These are phyloP conservation scores for Paracyclopina nana DNA, from an alignment of 1,140 invertebrate species.

Conservation along the genomic window DNA sequence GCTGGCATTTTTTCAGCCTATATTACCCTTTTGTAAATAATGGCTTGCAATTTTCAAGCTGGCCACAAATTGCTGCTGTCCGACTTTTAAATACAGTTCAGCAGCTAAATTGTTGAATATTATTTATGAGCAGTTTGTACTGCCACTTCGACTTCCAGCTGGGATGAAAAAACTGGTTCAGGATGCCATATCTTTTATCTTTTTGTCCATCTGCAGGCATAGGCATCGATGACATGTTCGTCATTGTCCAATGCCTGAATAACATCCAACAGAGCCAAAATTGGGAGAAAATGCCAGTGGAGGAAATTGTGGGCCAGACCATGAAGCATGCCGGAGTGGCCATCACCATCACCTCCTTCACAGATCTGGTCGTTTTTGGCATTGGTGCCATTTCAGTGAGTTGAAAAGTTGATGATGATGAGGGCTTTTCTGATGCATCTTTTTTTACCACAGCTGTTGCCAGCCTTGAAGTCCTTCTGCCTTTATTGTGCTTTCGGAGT, in stretches of 20 bases:
- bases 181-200: too few relatives aligned
- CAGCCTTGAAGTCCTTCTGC: constrained; percentile 49
- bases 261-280: constrained; percentile 8
- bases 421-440: constrained; percentile 12
- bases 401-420: constrained; percentile 19
- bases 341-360: constrained; percentile 59
- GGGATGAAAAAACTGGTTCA: too few relatives aligned
- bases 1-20: too few relatives aligned
- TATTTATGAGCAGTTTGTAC: too few relatives aligned
- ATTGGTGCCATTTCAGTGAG: constrained; percentile 42
- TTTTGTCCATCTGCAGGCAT: not conserved
- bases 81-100: too few relatives aligned
- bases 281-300: constrained; percentile 22
- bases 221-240: constrained; percentile 35
- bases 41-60: too few relatives aligned
- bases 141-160: too few relatives aligned
- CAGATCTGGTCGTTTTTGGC: constrained; percentile 54
- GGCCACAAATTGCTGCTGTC: too few relatives aligned
- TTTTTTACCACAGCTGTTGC: constrained; percentile 38
- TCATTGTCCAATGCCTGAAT: constrained; percentile 41
- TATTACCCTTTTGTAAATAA: too few relatives aligned
- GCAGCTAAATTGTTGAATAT: too few relatives aligned
- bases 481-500: constrained; percentile 48
- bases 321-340: constrained; percentile 56
- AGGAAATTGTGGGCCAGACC: constrained; percentile 30